phyloP scores from a whole-genome alignment of 2,888 invertebrate species.

The Anagyrus pseudococci region DNA sequence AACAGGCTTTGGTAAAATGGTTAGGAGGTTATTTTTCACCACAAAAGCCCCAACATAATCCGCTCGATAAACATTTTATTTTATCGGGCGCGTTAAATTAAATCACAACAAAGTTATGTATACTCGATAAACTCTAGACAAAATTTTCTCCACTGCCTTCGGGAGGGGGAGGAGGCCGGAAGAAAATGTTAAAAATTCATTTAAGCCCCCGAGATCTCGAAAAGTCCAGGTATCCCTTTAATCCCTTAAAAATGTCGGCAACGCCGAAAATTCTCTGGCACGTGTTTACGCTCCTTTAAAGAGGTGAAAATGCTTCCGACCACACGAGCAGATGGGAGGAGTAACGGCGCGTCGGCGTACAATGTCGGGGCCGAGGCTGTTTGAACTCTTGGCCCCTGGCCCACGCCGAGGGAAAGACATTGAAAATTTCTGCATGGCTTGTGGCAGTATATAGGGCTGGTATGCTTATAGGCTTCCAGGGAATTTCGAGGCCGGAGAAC shows the following conservation, averaged over 20 bases:
- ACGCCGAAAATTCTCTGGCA: conserved; percentile 16
- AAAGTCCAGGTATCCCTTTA: conserved; percentile 16
- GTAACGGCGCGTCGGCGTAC: background rate
- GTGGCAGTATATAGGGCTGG: background rate
- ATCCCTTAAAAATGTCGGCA: conserved; percentile 20
- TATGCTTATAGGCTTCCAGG: background rate
- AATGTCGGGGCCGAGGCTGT: conserved; percentile 27
- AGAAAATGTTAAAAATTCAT: too few species aligned
- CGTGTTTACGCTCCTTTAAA: conserved; percentile 51
- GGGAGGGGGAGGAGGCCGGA: too few species aligned
- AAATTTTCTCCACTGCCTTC: too few species aligned
- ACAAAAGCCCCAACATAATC: too few species aligned
- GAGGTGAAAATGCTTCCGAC: conserved; percentile 50
- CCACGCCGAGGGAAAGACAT: background rate
- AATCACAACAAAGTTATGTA: too few species aligned
- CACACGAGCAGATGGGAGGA: conserved; percentile 29
- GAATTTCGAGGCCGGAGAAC: conserved; percentile 22
- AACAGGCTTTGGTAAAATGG: too few species aligned
- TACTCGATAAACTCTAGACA: too few species aligned
- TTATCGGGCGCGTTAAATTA: too few species aligned
- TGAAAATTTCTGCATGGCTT: conserved; percentile 24
- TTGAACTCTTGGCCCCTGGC: conserved; percentile 33
- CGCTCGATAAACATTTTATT: too few species aligned
- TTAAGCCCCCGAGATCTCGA: too few species aligned
- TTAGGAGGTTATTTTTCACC: too few species aligned